Percentiles rank a stretch among this genome's conserved stretches.
Evolutionary conservation across 1,140 invertebrate genomes (phyloP).

Genomic region (Drusus annulatus): DNA sequence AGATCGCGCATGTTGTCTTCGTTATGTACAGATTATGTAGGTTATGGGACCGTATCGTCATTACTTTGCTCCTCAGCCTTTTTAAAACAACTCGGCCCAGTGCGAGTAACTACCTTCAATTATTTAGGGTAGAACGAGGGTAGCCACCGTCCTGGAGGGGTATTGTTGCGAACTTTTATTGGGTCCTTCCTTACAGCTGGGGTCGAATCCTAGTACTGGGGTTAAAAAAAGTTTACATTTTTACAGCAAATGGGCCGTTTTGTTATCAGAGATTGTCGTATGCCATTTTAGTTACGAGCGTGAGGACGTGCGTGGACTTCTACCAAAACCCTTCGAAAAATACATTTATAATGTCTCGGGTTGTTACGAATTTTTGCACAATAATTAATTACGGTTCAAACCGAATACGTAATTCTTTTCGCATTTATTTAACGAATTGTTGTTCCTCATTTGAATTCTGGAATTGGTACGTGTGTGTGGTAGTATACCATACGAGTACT

Average conservation of each 20-base stretch:
- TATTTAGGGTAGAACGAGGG: too few species aligned
- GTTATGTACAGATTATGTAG: background rate
- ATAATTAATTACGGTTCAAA: too few species aligned
- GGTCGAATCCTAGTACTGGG: background rate
- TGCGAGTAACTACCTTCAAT: too few species aligned
- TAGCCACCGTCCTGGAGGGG: background rate
- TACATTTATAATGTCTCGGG: slow-evolving; percentile 7
- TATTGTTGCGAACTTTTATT: background rate
- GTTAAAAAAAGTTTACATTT: slow-evolving; percentile 6
- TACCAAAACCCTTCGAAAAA: slow-evolving; percentile 1
- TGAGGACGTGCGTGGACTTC: slow-evolving; percentile 8
- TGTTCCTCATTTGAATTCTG: too few species aligned
- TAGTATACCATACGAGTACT: too few species aligned
- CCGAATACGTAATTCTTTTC: too few species aligned
- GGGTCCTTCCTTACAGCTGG: background rate
- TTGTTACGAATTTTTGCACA: background rate
- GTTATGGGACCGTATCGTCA: too few species aligned
- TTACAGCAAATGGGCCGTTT: slow-evolving; percentile 1
- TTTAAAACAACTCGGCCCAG: background rate
- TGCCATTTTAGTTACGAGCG: slow-evolving; percentile 11
- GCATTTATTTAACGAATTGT: too few species aligned
- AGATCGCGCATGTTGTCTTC: background rate
- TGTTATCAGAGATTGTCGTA: slow-evolving; percentile 26
- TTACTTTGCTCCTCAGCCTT: background rate
- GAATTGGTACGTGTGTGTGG: too few species aligned